These are phyloP conservation scores for Phortica variegata DNA, from an alignment of 1,140 invertebrate genomes.

Conservation along the genomic window DNA sequence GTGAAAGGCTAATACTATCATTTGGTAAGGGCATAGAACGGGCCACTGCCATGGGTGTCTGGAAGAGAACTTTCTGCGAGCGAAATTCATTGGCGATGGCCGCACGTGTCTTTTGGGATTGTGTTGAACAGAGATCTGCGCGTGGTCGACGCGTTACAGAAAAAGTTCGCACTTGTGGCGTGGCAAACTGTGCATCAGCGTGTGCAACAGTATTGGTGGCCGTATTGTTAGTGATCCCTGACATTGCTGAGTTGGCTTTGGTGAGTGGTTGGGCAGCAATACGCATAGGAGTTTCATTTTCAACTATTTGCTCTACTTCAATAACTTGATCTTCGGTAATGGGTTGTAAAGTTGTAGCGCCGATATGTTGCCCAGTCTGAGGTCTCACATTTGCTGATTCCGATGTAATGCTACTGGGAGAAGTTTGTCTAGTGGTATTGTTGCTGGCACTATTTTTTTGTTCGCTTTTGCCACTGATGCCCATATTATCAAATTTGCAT, in stretches of 20 bases:
- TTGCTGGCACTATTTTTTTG: too few species aligned
- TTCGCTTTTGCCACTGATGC: constrained; percentile 30
- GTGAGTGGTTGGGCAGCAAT: neutral
- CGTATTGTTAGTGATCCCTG: constrained; percentile 3
- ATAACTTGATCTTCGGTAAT: constrained; percentile 26
- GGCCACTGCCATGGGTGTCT: constrained; percentile 48
- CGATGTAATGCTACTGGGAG: constrained; percentile 3
- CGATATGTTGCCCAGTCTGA: constrained; percentile 4
- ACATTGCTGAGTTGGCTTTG: neutral
- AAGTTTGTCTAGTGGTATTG: too few species aligned
- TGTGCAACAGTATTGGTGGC: constrained; percentile 5
- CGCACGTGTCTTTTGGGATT: constrained; percentile 22
- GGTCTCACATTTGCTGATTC: constrained; percentile 10
- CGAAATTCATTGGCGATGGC: constrained; percentile 42
- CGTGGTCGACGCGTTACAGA: constrained; percentile 8
- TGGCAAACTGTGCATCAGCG: constrained; percentile 35
- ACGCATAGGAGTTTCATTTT: constrained; percentile 30
- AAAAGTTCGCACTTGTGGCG: constrained; percentile 39
- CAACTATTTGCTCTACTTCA: constrained; percentile 19
- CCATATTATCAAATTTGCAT: constrained; percentile 41
- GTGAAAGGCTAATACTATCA: constrained; percentile 41
- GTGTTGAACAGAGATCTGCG: constrained; percentile 13
- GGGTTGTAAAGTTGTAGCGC: constrained; percentile 14
- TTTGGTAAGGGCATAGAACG: constrained; percentile 31
- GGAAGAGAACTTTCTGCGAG: constrained; percentile 51